Conservation (phyloP, 1,140 invertebrate species). For the Acyrthosiphon pisum region DNA sequence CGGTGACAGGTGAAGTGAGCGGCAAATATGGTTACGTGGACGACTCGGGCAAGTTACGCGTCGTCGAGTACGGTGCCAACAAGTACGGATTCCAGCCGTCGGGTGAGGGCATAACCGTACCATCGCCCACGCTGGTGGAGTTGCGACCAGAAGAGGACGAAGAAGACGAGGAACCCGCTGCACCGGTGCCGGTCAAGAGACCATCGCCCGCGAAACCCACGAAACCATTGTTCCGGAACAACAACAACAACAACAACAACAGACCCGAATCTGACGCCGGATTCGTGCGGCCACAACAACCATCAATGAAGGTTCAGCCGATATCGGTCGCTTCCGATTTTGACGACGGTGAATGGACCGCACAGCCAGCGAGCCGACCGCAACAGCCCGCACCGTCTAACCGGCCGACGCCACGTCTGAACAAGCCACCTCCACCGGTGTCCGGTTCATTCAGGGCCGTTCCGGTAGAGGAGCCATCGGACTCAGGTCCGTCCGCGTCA, state of each 20-base stretch:
- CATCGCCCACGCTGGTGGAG: conserved; percentile 77
- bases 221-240: neutral
- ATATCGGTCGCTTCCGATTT: neutral
- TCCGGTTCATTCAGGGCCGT: neutral
- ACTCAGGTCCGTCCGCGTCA: neutral
- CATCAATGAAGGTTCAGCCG: neutral
- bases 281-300: neutral
- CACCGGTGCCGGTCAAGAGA: neutral
- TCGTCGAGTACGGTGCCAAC: conserved; percentile 87
- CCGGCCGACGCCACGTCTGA: neutral
- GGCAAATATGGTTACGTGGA: conserved; percentile 89
- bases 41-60: conserved; percentile 78
- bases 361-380: neutral
- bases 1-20: conserved; percentile 78
- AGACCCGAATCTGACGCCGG: neutral
- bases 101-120: conserved; percentile 84
- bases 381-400: neutral
- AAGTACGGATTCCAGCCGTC: conserved; percentile 85
- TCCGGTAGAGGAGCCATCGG: neutral
- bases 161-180: neutral
- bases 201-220: neutral
- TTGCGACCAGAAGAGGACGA: neutral
- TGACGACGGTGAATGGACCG: neutral
- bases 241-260: neutral
- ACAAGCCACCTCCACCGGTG: neutral